A percentile compares a stretch with the other conserved stretches of the same genome.
Conservation (phyloP, 2,888 invertebrate species). For the Limnephilus rhombicus region DNA sequence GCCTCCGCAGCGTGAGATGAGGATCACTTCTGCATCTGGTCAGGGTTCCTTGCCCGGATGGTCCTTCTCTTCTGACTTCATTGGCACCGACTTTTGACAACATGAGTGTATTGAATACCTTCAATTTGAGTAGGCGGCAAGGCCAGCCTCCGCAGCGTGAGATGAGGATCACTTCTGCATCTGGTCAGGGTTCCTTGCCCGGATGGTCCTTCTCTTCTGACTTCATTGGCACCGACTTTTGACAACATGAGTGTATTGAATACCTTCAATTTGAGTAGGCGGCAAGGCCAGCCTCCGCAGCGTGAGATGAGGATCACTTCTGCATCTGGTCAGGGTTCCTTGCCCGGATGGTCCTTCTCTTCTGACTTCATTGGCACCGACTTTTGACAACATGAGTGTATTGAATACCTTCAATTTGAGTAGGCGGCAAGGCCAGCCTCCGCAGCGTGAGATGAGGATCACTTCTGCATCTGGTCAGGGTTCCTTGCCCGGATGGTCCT, state of each 20-base stretch:
- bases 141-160: slow-evolving; percentile 67
- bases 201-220: slow-evolving; percentile 64
- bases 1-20: slow-evolving; percentile 69
- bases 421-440: slow-evolving; percentile 58
- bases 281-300: slow-evolving; percentile 56
- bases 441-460: slow-evolving; percentile 72
- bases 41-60: slow-evolving; percentile 71
- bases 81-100: no score
- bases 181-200: slow-evolving; percentile 72
- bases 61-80: slow-evolving; percentile 56
- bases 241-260: no score
- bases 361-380: slow-evolving; percentile 31
- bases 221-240: no score
- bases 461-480: slow-evolving; percentile 73
- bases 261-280: slow-evolving; percentile 62
- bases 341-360: slow-evolving; percentile 68
- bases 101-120: slow-evolving; percentile 37
- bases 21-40: slow-evolving; percentile 75
- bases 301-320: slow-evolving; percentile 75
- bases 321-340: slow-evolving; percentile 73
- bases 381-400: no score
- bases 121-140: slow-evolving; percentile 62
- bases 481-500: slow-evolving; percentile 69
- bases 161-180: slow-evolving; percentile 75
- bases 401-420: slow-evolving; percentile 59